A percentile compares a stretch with the other conserved stretches of the same genome.
These are phyloP conservation scores for Podocnemis expansa DNA, from an alignment of 2,113 vertebrate species.

Conservation along the genomic window DNA sequence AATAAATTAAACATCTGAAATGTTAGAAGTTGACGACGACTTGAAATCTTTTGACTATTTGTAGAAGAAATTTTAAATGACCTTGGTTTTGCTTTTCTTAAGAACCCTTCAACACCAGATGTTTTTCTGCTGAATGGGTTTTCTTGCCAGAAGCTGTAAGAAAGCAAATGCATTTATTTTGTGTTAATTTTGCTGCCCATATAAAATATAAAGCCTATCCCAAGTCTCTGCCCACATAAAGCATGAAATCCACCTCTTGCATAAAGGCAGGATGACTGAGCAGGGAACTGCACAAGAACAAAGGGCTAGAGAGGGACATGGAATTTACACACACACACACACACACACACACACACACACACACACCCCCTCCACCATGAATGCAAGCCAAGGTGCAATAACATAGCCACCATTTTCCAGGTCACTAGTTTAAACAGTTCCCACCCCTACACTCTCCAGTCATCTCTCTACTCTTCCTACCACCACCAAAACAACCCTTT, in stretches of 20 bases:
- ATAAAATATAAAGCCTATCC: background rate
- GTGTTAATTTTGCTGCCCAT: background rate
- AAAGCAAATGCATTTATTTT: background rate
- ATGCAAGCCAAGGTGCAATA: background rate
- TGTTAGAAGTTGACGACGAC: background rate
- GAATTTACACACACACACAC: background rate
- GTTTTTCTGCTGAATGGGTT: background rate
- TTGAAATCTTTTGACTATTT: background rate
- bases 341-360: no score
- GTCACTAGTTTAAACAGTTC: background rate
- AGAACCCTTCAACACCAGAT: conserved; percentile 29
- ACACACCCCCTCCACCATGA: background rate
- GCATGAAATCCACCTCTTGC: background rate
- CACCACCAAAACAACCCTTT: background rate
- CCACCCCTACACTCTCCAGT: background rate
- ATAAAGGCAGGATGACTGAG: background rate
- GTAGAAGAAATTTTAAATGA: conserved; percentile 37
- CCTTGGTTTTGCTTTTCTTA: conserved; percentile 19
- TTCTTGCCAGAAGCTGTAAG: conserved; percentile 19
- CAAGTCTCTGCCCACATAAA: background rate
- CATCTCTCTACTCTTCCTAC: background rate
- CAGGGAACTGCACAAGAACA: background rate
- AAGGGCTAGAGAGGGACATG: background rate
- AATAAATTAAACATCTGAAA: background rate
- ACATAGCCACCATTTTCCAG: background rate